Evolutionary conservation across 2,888 invertebrate genomes (phyloP), one percentile per base, ranked within the genome.

Genomic region (Eumerus sabulonum): DNA sequence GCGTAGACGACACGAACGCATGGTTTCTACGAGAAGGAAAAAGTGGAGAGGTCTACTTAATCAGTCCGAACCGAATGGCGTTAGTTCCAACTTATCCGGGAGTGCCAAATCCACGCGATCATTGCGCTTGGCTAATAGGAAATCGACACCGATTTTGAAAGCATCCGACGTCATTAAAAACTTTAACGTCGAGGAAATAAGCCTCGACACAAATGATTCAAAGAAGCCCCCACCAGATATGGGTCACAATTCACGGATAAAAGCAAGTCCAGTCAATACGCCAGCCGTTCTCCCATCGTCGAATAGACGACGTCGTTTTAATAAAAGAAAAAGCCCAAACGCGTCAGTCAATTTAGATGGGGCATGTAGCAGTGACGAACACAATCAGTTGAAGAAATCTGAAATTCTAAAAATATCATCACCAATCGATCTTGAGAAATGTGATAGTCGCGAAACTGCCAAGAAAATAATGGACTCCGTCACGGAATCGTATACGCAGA

Each of bases 91-190:
- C 27, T 27, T 27, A 7, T 7, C 27, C 3, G 27, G 27, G 7
- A 27, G 9, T 44, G 19, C n/a, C 2, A 62, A 38, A 17, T 62
- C 76, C 1, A 57, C 51, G 16, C 70, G 81, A 40, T 76, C 70
- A 1, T 17, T 71, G 35, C 76, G 81, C 13, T 18, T 81, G 9
- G 66, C 81, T 5, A 81, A 81, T 35, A 51, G 76, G 42, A 81
- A 66, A 48, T 42, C 53, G 0, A 9, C 40, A 3, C 27, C 63
- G 1, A 56, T 14, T 53, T 1, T 53, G n/a, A 27, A 27, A 4
- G 14, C 5, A n/a, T n/a, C 44, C 2, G 38, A 16, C 12, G 18
- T 12, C 40, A 7, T 3, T 4, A 45, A 68, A 45, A 51, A 12
- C 9, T 38, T 35, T 12, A 48, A 59, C n/a, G 42, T 16, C 1